These are phyloP conservation scores for Microcebus murinus DNA, from an alignment of 2,113 vertebrate species.

Conservation along the genomic window DNA sequence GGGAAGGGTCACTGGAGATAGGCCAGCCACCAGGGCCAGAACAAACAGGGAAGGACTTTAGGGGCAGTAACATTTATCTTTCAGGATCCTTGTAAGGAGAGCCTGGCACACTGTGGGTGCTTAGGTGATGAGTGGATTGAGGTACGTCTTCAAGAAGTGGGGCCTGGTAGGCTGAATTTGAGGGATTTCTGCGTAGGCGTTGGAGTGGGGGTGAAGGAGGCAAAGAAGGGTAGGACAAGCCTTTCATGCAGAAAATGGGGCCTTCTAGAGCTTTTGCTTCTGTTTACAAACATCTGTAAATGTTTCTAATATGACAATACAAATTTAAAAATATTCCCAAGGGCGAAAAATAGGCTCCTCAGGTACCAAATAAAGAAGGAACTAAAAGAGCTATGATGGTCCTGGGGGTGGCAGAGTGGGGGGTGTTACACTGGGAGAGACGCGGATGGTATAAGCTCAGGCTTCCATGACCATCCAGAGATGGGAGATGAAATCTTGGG, in stretches of 20 bases:
- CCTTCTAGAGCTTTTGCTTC: background rate
- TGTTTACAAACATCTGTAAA: background rate
- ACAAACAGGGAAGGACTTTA: background rate
- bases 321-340: background rate
- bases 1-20: background rate
- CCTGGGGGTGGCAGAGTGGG: background rate
- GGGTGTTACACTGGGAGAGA: background rate
- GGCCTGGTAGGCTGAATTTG: background rate
- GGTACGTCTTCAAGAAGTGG: background rate
- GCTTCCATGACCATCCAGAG: background rate
- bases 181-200: background rate
- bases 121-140: background rate
- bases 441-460: background rate
- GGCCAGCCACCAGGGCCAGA: background rate
- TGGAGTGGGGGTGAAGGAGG: too few relatives aligned
- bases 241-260: background rate
- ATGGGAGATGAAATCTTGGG: background rate
- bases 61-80: background rate
- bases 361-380: background rate
- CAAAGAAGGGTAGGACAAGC: background rate
- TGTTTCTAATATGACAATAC: background rate
- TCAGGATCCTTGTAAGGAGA: background rate
- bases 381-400: too few relatives aligned
- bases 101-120: background rate
- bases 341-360: background rate